Conservation (phyloP, 2,888 invertebrate species). For the Hypsopygia costalis region DNA sequence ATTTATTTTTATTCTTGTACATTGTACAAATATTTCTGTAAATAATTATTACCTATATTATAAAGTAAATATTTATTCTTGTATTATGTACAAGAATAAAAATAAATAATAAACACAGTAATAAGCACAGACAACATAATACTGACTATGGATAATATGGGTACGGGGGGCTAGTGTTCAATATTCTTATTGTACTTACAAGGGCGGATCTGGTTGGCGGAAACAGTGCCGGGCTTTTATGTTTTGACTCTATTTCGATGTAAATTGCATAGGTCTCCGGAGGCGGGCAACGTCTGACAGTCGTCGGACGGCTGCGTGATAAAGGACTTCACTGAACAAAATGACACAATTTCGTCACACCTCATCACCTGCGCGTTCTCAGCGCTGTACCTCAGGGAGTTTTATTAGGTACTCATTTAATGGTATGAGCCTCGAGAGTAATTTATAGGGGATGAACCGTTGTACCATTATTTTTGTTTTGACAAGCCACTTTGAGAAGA, state of each 20-base stretch:
- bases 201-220: too few relatives aligned
- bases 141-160: too few relatives aligned
- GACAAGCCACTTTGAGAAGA: not conserved
- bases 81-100: too few relatives aligned
- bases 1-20: too few relatives aligned
- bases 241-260: slow-evolving; percentile 43
- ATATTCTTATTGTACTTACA: too few relatives aligned
- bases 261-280: slow-evolving; percentile 50
- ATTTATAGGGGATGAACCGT: not conserved
- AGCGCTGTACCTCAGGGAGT: not conserved
- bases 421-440: not conserved
- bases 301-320: not conserved
- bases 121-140: too few relatives aligned
- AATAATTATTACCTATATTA: too few relatives aligned
- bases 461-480: not conserved
- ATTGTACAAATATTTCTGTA: too few relatives aligned
- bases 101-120: too few relatives aligned
- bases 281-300: slow-evolving; percentile 27
- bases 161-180: too few relatives aligned
- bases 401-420: not conserved
- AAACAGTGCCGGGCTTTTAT: too few relatives aligned
- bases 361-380: slow-evolving; percentile 5
- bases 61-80: too few relatives aligned
- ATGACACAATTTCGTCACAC: slow-evolving; percentile 9
- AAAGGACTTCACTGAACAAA: not conserved